These are phyloP conservation scores for Blennius ocellaris DNA, from an alignment of 2,113 vertebrate genomes.

Conservation along the genomic window DNA sequence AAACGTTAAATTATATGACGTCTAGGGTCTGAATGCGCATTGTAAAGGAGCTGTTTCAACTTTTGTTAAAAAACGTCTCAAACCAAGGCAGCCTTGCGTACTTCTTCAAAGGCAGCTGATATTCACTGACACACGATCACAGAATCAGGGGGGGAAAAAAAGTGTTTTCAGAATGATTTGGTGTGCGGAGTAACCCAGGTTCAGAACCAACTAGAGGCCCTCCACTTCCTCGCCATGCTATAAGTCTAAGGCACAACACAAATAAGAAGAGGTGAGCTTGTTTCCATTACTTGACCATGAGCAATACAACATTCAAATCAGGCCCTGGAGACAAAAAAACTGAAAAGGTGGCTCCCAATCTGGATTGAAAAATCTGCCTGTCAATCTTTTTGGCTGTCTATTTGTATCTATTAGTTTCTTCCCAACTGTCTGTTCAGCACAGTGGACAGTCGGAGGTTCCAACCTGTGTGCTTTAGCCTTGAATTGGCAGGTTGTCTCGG, in stretches of 20 bases:
- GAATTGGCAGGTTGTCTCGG: constrained; percentile 3
- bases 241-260: not conserved
- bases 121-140: too few species aligned
- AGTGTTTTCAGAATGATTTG: too few species aligned
- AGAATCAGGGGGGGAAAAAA: not conserved
- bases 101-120: too few species aligned
- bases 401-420: not conserved
- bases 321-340: not conserved
- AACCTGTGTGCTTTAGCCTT: not conserved
- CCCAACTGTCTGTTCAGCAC: not conserved
- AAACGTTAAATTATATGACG: too few species aligned
- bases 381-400: not conserved
- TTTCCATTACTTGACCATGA: not conserved
- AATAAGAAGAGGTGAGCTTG: not conserved
- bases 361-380: not conserved
- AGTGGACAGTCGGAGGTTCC: not conserved
- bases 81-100: too few species aligned
- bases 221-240: not conserved
- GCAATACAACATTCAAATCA: not conserved
- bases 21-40: too few species aligned
- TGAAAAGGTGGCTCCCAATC: too few species aligned
- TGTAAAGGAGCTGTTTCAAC: too few species aligned
- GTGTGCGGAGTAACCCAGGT: too few species aligned
- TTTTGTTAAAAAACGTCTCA: too few species aligned
- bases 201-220: not conserved